Base-by-base conservation (phyloP, 2,797 vertebrate genomes). In the Cossypha niveicapilla region DNA sequence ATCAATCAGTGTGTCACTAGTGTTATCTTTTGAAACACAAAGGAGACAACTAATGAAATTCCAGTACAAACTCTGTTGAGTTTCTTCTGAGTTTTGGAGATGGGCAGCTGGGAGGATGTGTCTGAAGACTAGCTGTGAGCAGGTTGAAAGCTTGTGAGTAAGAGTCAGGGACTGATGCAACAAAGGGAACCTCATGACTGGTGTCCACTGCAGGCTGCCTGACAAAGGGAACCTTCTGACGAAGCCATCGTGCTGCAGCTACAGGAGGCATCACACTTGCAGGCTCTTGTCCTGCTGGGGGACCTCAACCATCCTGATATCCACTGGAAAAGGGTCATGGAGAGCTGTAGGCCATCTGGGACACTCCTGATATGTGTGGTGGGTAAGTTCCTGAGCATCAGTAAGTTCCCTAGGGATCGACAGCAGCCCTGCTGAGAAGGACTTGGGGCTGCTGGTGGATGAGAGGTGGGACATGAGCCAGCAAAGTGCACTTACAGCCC, bases 231-330 rank as follows among this genome's bases (percentile, higher is more conserved):
- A 5, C 4, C 9, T 42, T 6, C 10, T 17, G 34, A 32, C 0
- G 4, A 28, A 61, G 11, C 30, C 30, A 23, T 24, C 22, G 41
- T 54, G 15, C 34, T 61, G 12, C 68, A 54, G 14, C 22, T 41
- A 13, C 18, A 47, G 30, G 18, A 54, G 10, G 3, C 47, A 61
- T 22, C 0, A 1, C 6, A 5, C 25, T 74, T 0, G 0, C 8
- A 16, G 22, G 8, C 3, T 67, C 10, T 53, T 17, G 11, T 68
- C n/a, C 41, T 42, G 6, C 18, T 56, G 19, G 19, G 34, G 6
- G 7, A 7, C 27, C 37, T 21, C 48, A n/a, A 2, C 16, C 35
- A 28, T 11, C 27, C 27, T 37, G 13, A 10, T 23, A 37, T 24
- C 41, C 11, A 41, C 22, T 37, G n/a, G n/a, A 21, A 88, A 68